Evolutionary conservation across 2,113 vertebrate species (phyloP).

Genomic region (Trochalopteron elliotii): DNA sequence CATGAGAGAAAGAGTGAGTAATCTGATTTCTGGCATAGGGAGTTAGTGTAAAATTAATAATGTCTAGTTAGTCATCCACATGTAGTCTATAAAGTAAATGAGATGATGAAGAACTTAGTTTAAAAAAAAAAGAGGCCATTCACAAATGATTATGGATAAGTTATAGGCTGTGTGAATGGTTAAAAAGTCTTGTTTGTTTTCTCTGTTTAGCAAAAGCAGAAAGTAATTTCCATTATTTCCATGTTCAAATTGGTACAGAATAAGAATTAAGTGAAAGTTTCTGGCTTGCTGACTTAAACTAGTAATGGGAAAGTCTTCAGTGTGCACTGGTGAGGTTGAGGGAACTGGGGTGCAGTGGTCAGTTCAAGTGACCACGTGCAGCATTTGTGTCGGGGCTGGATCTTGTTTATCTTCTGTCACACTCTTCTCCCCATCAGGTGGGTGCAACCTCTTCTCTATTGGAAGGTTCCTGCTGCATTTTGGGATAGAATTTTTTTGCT

Average conservation of each 20-base stretch:
- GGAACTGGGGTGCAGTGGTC: background rate
- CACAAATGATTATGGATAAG: background rate
- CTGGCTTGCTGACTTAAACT: background rate
- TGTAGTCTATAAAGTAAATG: background rate
- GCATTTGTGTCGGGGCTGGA: background rate
- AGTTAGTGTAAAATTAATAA: background rate
- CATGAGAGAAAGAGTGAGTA: background rate
- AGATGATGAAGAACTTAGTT: background rate
- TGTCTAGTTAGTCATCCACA: background rate
- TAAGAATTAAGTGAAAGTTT: background rate
- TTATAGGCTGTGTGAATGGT: background rate
- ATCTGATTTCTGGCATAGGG: background rate
- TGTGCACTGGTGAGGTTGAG: background rate
- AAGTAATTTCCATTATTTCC: background rate
- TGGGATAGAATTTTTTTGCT: background rate
- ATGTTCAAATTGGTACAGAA: background rate
- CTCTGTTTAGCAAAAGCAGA: background rate
- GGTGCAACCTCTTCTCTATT: background rate
- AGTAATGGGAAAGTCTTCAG: background rate
- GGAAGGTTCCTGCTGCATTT: background rate
- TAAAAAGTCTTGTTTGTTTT: background rate
- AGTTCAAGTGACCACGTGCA: background rate
- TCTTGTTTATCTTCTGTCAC: background rate
- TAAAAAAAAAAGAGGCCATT: background rate
- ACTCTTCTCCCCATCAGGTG: background rate